Base-by-base conservation (phyloP, 2,113 vertebrate species). In the Aspiorhynchus laticeps region DNA sequence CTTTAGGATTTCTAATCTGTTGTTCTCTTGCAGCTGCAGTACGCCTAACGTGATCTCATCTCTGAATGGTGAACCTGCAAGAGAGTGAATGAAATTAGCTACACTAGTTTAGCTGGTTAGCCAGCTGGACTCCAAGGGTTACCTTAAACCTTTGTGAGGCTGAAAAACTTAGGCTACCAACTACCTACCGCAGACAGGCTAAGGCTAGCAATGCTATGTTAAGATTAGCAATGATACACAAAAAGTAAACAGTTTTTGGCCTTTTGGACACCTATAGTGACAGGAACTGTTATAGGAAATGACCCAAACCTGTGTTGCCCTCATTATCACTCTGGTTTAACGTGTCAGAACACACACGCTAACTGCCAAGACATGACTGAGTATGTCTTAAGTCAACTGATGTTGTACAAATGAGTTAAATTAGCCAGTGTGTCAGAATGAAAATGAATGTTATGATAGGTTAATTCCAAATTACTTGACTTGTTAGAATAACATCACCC, bases 11-110 rank as follows among this genome's bases (percentile, higher is more conserved):
- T 97, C 97, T 92, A 98, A 91, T 11, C 96, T 92, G 94, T 98
- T 97, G 92, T 95, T 97, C 91, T 98, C 97, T 92, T 97, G 97
- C 78, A 97, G 94, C 92, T 97, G 97, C 24, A 97, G 90, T 77
- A 97, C 95, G 12, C 96, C 97, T 90, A 98, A 90, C 0, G 96
- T 96, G 94, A 98, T 97, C 92, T 98, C 97, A 26, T 98, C 96
- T 90, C 97, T 95, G 91, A 94, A 97, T 0, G 96, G 96, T 46
- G 96, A 97, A 65, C 96, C 97, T 97, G 91, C 48, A 63, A 87
- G 85, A 89, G 86, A 86, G 61, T 74, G 46, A 85, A 81, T 81
- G 41, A 90, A 91, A n/a, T 1, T 24, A 83, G 91, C 21, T 43
- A 38, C 4, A 38, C 38, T 38, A 53, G 51, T 31, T 78, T 6